Conservation (phyloP, 2,797 vertebrate genomes). For the Ctenosaura bakeri region DNA sequence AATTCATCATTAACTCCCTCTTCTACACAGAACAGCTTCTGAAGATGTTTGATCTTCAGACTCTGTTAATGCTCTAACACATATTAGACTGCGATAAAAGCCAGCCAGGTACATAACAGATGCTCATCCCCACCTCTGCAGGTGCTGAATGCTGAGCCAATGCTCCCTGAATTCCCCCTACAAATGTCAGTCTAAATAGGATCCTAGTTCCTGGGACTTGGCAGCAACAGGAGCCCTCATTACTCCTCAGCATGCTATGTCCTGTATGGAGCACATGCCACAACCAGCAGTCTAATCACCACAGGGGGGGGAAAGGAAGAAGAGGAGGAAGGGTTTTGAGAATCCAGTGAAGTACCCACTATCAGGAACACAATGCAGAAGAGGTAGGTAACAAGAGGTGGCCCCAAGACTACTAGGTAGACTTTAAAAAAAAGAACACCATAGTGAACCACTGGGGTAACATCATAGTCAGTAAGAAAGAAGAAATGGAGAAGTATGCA, state of each 20-base stretch:
- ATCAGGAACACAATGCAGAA: slow-evolving; percentile 13
- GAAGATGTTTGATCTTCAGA: slow-evolving; percentile 34
- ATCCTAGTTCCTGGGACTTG: slow-evolving; percentile 51
- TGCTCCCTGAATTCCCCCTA: slow-evolving; percentile 15
- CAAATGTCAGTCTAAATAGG: neutral
- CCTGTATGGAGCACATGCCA: slow-evolving; percentile 19
- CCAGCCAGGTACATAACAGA: slow-evolving; percentile 15
- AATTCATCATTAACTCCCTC: slow-evolving; percentile 22
- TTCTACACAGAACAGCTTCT: slow-evolving; percentile 25
- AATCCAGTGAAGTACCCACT: rapidly evolving
- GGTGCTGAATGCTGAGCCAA: slow-evolving; percentile 25
- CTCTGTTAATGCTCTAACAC: slow-evolving; percentile 7
- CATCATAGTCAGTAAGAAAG: slow-evolving; percentile 24
- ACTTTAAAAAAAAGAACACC: neutral
- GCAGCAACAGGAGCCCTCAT: slow-evolving; percentile 21
- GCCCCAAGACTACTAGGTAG: neutral
- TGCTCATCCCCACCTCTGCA: neutral
- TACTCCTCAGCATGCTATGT: neutral
- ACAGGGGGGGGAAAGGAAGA: neutral
- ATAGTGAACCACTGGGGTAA: slow-evolving; percentile 19
- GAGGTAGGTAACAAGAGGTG: slow-evolving; percentile 40
- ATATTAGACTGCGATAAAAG: slow-evolving; percentile 31
- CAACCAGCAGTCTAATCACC: neutral
- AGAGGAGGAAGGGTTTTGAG: neutral
- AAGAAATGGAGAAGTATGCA: slow-evolving; percentile 10